Evolutionary conservation across 2,113 vertebrate species (phyloP), one percentile per base, ranked within the genome.

Genomic region (Trochalopteron elliotii): DNA sequence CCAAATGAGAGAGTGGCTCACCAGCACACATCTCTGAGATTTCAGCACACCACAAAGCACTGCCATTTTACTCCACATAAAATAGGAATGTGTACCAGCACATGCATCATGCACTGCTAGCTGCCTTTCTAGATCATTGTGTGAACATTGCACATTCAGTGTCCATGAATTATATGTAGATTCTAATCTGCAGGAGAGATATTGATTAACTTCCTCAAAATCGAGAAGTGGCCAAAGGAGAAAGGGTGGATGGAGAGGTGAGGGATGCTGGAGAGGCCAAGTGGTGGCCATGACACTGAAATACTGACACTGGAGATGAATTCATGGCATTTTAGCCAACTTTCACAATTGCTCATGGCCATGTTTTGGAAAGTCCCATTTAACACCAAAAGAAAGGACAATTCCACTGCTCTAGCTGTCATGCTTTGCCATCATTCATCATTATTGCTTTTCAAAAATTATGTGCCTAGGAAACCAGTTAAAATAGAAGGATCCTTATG

Each of bases 91-190:
- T 60, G 60, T 25, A 61, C 83, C 88, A 92, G 68, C 79, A 91
- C 52, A 28, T 61, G 78, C 84, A 86, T 68, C 91, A 75, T 64
- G 68, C 88, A 71, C 90, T 90, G 85, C 85, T 71, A 86, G 84
- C 87, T 96, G 92, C 79, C 67, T 91, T 86, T 86, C 89, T 31
- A 78, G 93, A 59, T 81, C 83, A 57, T 87, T 87, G 60, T 75
- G 88, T 39, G 79, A 83, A 78, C 83, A 42, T 9, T 92, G 88
- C 72, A 75, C 76, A 64, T 92, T 83, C 92, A 75, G 31, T 94
- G 83, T 20, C 85, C 76, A 45, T 71, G 79, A 81, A 89, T 92
- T 88, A 83, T 33, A 64, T 0, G 24, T 25, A 47, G 59, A 33
- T 87, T 77, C 40, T 78, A 45, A 55, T 72, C 81, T 90, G 47